phyloP scores from a whole-genome alignment of 2,888 invertebrate species.

The Caenorhabditis virilis region DNA sequence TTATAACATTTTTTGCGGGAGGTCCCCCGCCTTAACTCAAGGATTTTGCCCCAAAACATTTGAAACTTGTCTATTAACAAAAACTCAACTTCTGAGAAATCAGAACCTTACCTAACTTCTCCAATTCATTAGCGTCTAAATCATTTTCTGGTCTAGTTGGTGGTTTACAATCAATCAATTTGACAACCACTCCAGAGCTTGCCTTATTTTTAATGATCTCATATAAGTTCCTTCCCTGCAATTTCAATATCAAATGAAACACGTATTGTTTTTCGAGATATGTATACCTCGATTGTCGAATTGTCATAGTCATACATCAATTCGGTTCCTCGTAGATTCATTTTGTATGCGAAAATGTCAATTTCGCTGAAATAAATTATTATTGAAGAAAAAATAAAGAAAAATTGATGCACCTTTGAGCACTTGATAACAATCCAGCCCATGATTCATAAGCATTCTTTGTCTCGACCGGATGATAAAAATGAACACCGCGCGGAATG shows the following conservation, averaged over 20 bases:
- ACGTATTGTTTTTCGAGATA: too few relatives aligned
- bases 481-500: constrained; percentile 31
- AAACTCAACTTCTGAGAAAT: neutral
- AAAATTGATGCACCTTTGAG: constrained; percentile 7
- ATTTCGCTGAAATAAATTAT: constrained; percentile 19
- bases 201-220: constrained; percentile 16
- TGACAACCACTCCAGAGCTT: constrained; percentile 14
- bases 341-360: constrained; percentile 31
- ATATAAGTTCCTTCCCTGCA: constrained; percentile 16
- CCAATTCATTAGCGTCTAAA: constrained; percentile 28
- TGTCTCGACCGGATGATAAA: constrained; percentile 16
- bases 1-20: too few relatives aligned
- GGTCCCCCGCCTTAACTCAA: too few relatives aligned
- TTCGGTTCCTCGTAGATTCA: constrained; percentile 34
- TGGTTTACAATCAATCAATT: constrained; percentile 30
- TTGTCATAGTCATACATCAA: constrained; percentile 31
- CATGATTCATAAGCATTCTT: constrained; percentile 27
- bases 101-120: constrained; percentile 8
- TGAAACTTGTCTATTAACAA: too few relatives aligned
- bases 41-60: too few relatives aligned
- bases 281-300: constrained; percentile 19
- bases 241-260: too few relatives aligned
- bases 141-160: constrained; percentile 19
- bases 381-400: neutral
- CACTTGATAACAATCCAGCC: constrained; percentile 16